Conservation (phyloP, 1,140 invertebrate genomes). For the Sweltsa coloradensis region DNA sequence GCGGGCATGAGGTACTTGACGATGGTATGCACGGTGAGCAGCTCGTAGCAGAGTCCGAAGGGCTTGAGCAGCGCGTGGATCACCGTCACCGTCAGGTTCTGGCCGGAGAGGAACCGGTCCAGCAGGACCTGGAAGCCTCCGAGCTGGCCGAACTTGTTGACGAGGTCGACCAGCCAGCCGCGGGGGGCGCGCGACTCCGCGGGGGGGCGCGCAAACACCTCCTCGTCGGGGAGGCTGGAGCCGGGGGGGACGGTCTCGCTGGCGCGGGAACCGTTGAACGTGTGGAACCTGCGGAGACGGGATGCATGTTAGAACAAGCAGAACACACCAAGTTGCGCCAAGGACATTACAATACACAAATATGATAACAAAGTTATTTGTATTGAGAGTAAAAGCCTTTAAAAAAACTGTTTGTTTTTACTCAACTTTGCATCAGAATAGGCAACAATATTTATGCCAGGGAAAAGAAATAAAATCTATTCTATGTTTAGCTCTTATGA, state of each 20-base stretch:
- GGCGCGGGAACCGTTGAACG: slow-evolving; percentile 72
- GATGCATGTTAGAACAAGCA: background rate
- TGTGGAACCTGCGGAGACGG: slow-evolving; percentile 65
- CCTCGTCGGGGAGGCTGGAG: slow-evolving; percentile 50
- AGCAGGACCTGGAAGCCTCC: slow-evolving; percentile 80
- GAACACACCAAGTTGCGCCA: too few species aligned
- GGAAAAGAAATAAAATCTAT: slow-evolving; percentile 2
- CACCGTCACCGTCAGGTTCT: slow-evolving; percentile 61
- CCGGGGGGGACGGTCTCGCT: slow-evolving; percentile 63
- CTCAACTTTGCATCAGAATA: too few species aligned
- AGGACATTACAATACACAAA: too few species aligned
- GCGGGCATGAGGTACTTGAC: slow-evolving; percentile 89
- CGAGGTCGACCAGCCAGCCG: slow-evolving; percentile 92
- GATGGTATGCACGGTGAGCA: slow-evolving; percentile 79
- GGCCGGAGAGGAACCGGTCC: slow-evolving; percentile 68
- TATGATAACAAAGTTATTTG: too few species aligned
- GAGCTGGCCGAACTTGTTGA: slow-evolving; percentile 83
- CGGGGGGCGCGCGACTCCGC: slow-evolving; percentile 61
- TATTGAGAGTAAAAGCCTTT: too few species aligned
- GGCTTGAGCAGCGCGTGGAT: slow-evolving; percentile 78
- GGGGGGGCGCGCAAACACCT: slow-evolving; percentile 69
- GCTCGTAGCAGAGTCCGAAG: slow-evolving; percentile 85
- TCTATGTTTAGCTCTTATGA: too few species aligned
- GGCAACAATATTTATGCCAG: too few species aligned
- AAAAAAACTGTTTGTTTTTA: too few species aligned